A percentile compares a stretch with the other conserved stretches of the same genome.
Conservation (phyloP, 1,140 invertebrate genomes). For the Drosophila aff. region DNA sequence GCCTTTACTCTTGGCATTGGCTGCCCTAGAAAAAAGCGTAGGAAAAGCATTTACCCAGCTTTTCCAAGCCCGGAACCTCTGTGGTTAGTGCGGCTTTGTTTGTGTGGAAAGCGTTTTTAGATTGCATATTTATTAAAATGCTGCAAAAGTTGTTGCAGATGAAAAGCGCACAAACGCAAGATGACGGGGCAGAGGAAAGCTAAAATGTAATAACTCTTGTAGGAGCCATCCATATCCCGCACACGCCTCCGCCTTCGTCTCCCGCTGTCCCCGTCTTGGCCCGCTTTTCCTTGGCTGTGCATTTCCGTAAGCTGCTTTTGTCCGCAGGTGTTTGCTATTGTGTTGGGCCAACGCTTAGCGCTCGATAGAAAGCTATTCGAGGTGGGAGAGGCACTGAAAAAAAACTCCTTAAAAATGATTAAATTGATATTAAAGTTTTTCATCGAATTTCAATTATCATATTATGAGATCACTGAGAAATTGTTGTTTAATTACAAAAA, state of each 20-base stretch:
- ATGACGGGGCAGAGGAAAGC: slow-evolving; percentile 47
- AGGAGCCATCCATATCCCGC: slow-evolving; percentile 34
- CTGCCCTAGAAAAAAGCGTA: slow-evolving; percentile 26
- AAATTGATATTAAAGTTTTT: neutral
- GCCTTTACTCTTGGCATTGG: slow-evolving; percentile 75
- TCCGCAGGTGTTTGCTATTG: slow-evolving; percentile 80
- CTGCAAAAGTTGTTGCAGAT: slow-evolving; percentile 54
- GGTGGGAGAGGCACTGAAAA: slow-evolving; percentile 6
- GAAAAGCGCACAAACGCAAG: slow-evolving; percentile 50
- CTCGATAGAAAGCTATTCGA: slow-evolving; percentile 24
- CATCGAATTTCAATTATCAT: neutral
- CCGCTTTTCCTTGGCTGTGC: slow-evolving; percentile 34
- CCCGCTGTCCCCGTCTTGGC: neutral
- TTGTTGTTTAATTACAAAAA: no score
- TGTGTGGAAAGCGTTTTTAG: slow-evolving; percentile 61
- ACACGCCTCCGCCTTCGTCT: neutral
- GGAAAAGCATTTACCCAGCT: neutral
- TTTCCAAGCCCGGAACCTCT: slow-evolving; percentile 13
- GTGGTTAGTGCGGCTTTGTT: slow-evolving; percentile 61
- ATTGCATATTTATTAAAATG: slow-evolving; percentile 84
- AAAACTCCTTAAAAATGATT: neutral
- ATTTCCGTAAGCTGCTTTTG: slow-evolving; percentile 79
- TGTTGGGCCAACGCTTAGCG: slow-evolving; percentile 75
- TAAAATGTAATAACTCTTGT: slow-evolving; percentile 83
- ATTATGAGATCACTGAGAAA: no score